Evolutionary conservation across 2,888 invertebrate species (phyloP), one percentile per base, ranked within the genome.

Genomic region (Trichogramma evanescens): DNA sequence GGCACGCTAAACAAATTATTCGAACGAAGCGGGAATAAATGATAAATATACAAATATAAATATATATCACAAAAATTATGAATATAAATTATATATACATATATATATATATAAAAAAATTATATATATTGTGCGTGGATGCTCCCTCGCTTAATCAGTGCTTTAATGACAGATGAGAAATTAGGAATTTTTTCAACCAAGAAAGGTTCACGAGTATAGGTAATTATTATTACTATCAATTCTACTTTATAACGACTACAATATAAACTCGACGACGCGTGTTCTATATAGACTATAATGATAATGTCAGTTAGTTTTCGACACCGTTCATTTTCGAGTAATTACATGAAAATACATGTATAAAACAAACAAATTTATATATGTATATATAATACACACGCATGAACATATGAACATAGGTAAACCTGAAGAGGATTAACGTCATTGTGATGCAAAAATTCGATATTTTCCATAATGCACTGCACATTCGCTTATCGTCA

Each of bases 121-220:
- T 54, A 61, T 54, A 48, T 59, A 10, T 48, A 56, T 54, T 63
- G 54, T 54, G 63, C 58, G 74, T 70, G 69, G 70, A 64, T 72
- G 68, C 77, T 77, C 77, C 77, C 77, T 76, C 75, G 74, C 72
- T 76, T 76, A 77, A 77, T 76, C 77, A 77, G 77, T 77, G 77
- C 77, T 77, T 77, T 77, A 77, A 76, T 26, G 26, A 26, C 26
- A 26, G 3, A 26, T 26, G 75, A 72, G 65, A 66, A 63, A 56
- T 63, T 61, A 62, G 54, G 58, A 64, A 65, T 63, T 64, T 63
- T 63, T 56, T 62, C 51, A 51, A 48, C 6, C 43, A 39, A 42
- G 38, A 46, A 48, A 48, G 58, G 53, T 52, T 60, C 44, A 49
- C 42, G 51, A 59, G 44, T 55, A 42, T 26, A 46, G 41, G 48